Evolutionary conservation across 2,797 vertebrate species (phyloP), one percentile per base, ranked within the genome.

Genomic region (Crocidura indochinensis): DNA sequence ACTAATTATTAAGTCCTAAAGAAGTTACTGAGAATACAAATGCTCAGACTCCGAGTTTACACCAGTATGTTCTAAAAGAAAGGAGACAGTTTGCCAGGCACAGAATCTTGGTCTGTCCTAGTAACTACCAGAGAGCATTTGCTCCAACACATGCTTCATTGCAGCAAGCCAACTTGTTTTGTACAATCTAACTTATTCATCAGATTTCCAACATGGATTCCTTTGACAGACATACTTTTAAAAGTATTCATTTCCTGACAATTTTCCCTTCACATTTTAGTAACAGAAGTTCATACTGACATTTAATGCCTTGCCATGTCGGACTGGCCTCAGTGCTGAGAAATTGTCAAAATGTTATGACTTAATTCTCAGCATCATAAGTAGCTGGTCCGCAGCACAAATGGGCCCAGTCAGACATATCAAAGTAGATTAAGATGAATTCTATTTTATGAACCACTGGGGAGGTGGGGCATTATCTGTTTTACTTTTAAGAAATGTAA

Each of bases 401-500:
- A 49, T 19, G 22, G 74, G 49, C 44, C 49, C 20, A 8, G 8
- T 72, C 65, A 26, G 27, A 67, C 67, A 46, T 73, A 85, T 47
- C 78, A 60, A 72, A 94, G 87, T 49, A 77, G 77, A 87, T 75
- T 69, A 86, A 69, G 84, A 82, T 72, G 67, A 88, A 94, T 77
- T 75, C 7, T 86, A 82, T 80, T 0, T 10, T 75, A 74, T 68
- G 46, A 24, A 29, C 75, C 14, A 19, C 79, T n/a, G 75, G 56
- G 84, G 86, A 87, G 44, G 92, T 95, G 86, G 85, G 44, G 92
- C 95, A 90, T 80, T 73, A 75, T 81, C 80, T 81, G 85, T 91
- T 96, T 95, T 90, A 69, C 47, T 95, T 91, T 85, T 81, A n/a
- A 80, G 86, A 88, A 95, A 91, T 86, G 20, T 1, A 85, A 78